Conservation (phyloP, 2,113 vertebrate genomes). For the Stegostoma tigrinum region DNA sequence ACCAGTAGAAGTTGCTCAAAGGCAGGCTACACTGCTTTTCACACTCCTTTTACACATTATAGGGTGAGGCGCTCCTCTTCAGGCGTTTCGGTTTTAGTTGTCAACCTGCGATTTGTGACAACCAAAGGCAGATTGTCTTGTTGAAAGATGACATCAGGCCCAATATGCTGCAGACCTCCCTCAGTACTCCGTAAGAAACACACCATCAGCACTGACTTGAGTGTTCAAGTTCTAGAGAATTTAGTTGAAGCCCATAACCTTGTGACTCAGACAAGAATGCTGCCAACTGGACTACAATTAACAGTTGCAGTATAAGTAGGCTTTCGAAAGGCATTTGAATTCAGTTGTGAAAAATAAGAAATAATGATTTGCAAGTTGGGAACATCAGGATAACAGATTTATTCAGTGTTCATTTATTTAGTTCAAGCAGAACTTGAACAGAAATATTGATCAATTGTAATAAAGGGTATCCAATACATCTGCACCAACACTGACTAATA, state of each 20-base stretch:
- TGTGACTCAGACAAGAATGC: neutral
- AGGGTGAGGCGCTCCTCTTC: too few relatives aligned
- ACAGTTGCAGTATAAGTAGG: neutral
- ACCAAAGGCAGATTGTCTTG: too few relatives aligned
- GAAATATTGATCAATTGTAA: constrained; percentile 22
- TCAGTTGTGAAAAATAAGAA: neutral
- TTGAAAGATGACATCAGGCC: too few relatives aligned
- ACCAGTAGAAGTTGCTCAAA: too few relatives aligned
- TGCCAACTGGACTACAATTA: neutral
- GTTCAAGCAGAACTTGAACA: constrained; percentile 29
- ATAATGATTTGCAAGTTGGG: neutral
- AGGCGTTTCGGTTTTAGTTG: too few relatives aligned
- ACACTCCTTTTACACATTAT: too few relatives aligned
- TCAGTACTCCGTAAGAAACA: neutral
- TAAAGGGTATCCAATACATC: constrained; percentile 6
- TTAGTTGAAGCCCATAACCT: neutral
- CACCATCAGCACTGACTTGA: neutral
- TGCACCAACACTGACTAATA: constrained; percentile 27
- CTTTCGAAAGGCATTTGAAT: neutral
- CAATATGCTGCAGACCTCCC: neutral
- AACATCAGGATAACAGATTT: neutral
- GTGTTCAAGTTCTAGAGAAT: neutral
- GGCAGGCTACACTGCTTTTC: too few relatives aligned
- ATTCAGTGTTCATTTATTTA: constrained; percentile 21
- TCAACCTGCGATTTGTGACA: too few relatives aligned